These are phyloP conservation scores for Austrolebias charrua DNA, from an alignment of 2,797 vertebrate genomes.

Conservation along the genomic window DNA sequence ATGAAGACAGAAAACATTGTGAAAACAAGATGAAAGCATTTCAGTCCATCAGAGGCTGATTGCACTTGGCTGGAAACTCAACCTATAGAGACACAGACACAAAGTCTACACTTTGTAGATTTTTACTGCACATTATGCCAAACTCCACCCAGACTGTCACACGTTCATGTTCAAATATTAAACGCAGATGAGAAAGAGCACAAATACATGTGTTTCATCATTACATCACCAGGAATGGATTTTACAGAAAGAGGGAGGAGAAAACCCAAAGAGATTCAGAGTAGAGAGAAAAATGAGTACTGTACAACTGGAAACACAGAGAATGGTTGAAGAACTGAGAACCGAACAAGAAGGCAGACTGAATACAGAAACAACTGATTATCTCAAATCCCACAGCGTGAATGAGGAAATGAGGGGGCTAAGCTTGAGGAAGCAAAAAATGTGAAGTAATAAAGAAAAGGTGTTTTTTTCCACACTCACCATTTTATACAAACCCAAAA, in stretches of 20 bases:
- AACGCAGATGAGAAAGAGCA: slow-evolving; percentile 54
- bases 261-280: slow-evolving; percentile 35
- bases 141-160: slow-evolving; percentile 29
- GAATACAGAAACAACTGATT: slow-evolving; percentile 9
- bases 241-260: slow-evolving; percentile 26
- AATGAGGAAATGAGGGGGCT: slow-evolving; percentile 16
- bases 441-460: slow-evolving; percentile 7
- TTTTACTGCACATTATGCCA: slow-evolving; percentile 3
- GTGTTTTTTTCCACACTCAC: slow-evolving; percentile 1
- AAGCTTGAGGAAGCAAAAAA: slow-evolving; percentile 11
- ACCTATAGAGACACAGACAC: slow-evolving; percentile 11
- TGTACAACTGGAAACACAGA: neutral
- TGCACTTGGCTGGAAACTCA: slow-evolving; percentile 42
- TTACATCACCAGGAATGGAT: slow-evolving; percentile 49
- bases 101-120: slow-evolving; percentile 23
- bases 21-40: slow-evolving; percentile 63
- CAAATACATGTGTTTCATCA: slow-evolving; percentile 43
- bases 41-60: slow-evolving; percentile 50
- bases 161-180: slow-evolving; percentile 39
- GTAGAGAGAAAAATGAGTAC: neutral
- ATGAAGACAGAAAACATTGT: slow-evolving; percentile 56
- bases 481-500: slow-evolving; percentile 36
- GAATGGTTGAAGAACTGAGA: neutral
- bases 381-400: slow-evolving; percentile 11
- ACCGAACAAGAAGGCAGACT: slow-evolving; percentile 19